Evolutionary conservation across 2,113 vertebrate genomes (phyloP).

Genomic region (Pteruthius melanotis): DNA sequence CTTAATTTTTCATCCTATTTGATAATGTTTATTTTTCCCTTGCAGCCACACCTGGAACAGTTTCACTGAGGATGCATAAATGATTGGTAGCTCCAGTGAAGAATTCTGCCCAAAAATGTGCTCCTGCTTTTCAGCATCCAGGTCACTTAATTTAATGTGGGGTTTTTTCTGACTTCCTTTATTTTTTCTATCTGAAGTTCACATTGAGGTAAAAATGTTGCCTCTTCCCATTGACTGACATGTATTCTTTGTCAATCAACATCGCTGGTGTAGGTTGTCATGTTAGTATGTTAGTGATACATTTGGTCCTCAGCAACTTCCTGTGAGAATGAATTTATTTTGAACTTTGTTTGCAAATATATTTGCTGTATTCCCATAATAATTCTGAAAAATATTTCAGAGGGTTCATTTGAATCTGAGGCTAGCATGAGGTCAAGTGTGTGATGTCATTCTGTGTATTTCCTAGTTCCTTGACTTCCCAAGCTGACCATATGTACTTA

Average conservation of each 20-base stretch:
- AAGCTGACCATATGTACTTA: neutral
- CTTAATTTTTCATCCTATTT: neutral
- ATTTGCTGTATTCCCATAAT: neutral
- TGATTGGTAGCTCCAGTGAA: accelerated
- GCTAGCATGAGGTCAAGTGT: neutral
- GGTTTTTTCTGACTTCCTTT: neutral
- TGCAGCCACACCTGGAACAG: neutral
- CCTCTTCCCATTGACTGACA: neutral
- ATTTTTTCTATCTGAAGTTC: neutral
- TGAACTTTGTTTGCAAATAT: neutral
- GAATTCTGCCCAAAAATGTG: neutral
- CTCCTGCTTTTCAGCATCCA: neutral
- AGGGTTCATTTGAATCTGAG: neutral
- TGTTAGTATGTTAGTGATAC: neutral
- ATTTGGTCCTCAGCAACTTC: neutral
- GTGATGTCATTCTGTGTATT: neutral
- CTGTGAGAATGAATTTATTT: neutral
- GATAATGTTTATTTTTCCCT: neutral
- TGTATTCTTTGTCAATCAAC: neutral
- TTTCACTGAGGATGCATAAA: neutral
- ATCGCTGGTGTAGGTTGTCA: neutral
- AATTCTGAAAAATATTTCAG: neutral
- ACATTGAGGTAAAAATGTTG: neutral
- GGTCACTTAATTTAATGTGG: neutral
- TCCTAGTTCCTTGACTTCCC: neutral